Evolutionary conservation across 2,888 invertebrate genomes (phyloP), one percentile per base, ranked within the genome.

Genomic region (Baccha elongata): DNA sequence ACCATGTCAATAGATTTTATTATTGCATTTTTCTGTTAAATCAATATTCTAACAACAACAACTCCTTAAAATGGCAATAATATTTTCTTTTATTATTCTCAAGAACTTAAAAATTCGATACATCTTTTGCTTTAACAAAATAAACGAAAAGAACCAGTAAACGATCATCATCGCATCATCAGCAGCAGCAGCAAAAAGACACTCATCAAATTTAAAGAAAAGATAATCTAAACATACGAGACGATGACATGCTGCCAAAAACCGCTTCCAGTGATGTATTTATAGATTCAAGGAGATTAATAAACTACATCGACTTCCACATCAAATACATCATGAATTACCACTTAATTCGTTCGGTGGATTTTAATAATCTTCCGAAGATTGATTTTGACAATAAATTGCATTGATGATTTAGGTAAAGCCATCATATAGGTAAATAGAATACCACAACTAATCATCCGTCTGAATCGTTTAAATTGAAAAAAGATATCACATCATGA

Each of bases 331-430:
- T 69, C 64, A 76, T 71, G 23, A 62, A 35, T 58, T 50, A 52
- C 65, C 58, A 78, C 76, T 78, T 78, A 44, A 71, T 55, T 50
- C 23, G 71, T 58, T 55, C 26, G 10, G 15, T 37, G 11, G 23
- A 23, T 40, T 60, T 8, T 37, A 35, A 71, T 65, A 76, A 58
- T 78, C 71, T 55, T 23, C 69, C 32, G 19, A 44, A 21, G 62
- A 67, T 68, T 62, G 46, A 58, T 68, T 78, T n/a, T 68, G 42
- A 69, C 74, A 60, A 55, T 26, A 74, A 69, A 74, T 52, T 72
- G 78, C 78, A 79, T 46, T 72, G 65, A 67, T 67, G 60, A 48
- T 74, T 76, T 40, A 19, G 21, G 53, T 46, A 44, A 19, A 32
- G 21, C 10, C 46, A 13, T 10, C 13, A 19, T 5, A 37, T 13